These are phyloP conservation scores for Lasioglossum pauxillum DNA, from an alignment of 2,888 invertebrate species.

Conservation along the genomic window DNA sequence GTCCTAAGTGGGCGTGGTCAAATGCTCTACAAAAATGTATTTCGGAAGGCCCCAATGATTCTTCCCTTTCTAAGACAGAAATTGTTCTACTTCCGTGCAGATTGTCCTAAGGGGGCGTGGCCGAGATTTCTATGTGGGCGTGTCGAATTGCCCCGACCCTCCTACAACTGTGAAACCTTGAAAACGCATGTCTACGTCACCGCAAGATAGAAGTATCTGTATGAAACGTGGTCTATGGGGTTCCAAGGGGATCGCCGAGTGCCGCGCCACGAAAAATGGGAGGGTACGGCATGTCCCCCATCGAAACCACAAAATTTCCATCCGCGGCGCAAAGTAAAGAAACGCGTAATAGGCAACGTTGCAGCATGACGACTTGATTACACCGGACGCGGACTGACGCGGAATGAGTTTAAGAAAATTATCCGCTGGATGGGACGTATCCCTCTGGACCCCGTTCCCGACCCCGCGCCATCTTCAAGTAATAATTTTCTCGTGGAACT, in stretches of 20 bases:
- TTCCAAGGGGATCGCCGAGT: neutral
- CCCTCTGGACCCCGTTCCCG: constrained; percentile 28
- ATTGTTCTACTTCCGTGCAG: no score
- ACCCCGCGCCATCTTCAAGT: constrained; percentile 28
- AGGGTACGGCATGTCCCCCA: constrained; percentile 2
- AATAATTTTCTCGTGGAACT: constrained; percentile 56
- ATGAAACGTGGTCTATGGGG: neutral
- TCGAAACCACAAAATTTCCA: constrained; percentile 47
- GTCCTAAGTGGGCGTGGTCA: no score
- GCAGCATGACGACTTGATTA: constrained; percentile 58
- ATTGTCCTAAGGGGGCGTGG: no score
- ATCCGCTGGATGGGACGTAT: constrained; percentile 39
- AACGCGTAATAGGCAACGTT: constrained; percentile 52
- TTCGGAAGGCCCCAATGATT: no score
- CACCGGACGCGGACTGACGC: constrained; percentile 54
- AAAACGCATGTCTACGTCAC: neutral
- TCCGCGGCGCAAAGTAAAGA: constrained; percentile 35
- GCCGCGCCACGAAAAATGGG: neutral
- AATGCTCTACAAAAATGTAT: no score
- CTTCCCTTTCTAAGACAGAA: no score
- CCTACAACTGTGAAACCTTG: neutral
- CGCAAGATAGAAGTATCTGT: neutral
- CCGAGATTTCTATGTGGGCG: neutral
- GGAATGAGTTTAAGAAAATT: constrained; percentile 60
- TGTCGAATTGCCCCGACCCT: neutral